Base-by-base conservation (phyloP, 2,888 invertebrate genomes). In the Melieria crassipennis region DNA sequence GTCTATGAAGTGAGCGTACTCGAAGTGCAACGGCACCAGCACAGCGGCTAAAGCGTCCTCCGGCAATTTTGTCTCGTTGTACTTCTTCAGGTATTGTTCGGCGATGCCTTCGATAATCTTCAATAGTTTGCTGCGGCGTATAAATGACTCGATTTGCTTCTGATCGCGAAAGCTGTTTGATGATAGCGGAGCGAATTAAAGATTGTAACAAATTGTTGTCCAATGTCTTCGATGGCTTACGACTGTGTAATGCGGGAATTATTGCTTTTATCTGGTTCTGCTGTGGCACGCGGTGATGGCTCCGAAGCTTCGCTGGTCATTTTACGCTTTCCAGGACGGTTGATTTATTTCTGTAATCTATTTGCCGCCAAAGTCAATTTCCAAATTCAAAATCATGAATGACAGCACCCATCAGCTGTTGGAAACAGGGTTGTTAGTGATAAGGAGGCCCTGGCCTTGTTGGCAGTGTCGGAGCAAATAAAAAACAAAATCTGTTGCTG, bases 11-110 rank as follows among this genome's bases (percentile, higher is more conserved):
- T 83, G 81, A 0, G 11, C 47, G 63, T 81, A 85, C 0, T 73
- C 75, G 42, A 85, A 80, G 43, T 81, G 78, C 6, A 86, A 65
- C 9, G 77, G 74, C 7, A 85, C 50, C 46, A 79, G 63, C 3
- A 85, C 71, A 4, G 85, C 78, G 6, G 82, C 80, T 30, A 84
- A 73, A 9, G 79, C 79, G 61, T 83, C 79, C 62, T 85, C 86
- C 0, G 83, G 72, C 5, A 77, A 75, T 43, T 77, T 78, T 0
- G 79, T 75, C 62, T 64, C 69, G 13, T 68, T 72, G 64, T 78
- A 84, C 4, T 75, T 80, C 5, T 69, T 70, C 5, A 82, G 61
- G 57, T 81, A 84, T 16, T 70, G 63, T 0, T 78, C 75, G 0
- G 78, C 78, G 11, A 76, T 76, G 1, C 79, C 79, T 68, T 82